Percentiles rank a stretch among this genome's conserved stretches.
These are phyloP conservation scores for Dicrostonyx torquatus DNA, from an alignment of 2,797 vertebrate species.

Conservation along the genomic window DNA sequence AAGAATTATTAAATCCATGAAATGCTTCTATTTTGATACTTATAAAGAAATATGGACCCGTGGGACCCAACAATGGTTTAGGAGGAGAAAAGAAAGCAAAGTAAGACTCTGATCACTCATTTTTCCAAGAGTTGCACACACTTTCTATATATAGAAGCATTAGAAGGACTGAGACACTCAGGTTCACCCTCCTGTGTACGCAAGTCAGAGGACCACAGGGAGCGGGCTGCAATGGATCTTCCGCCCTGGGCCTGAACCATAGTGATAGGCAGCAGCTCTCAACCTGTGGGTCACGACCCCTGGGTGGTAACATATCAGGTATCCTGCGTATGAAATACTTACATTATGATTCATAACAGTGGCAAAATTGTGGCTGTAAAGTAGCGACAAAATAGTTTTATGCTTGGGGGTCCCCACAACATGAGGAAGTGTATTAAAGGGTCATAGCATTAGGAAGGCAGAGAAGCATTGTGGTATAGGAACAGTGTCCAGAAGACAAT, in stretches of 20 bases:
- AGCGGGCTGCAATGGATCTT: background rate
- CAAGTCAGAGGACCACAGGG: background rate
- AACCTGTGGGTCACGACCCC: background rate
- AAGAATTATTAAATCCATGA: background rate
- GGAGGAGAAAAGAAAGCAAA: background rate
- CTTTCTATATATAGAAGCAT: too few species aligned
- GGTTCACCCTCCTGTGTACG: too few species aligned
- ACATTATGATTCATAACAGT: too few species aligned
- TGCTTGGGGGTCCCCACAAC: background rate
- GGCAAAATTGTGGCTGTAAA: background rate
- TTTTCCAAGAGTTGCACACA: background rate
- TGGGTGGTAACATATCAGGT: too few species aligned
- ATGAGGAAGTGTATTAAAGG: too few species aligned
- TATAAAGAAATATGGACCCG: background rate
- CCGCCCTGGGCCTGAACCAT: background rate
- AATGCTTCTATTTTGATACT: constrained; percentile 33
- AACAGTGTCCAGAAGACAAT: background rate
- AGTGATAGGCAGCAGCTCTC: background rate
- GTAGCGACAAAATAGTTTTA: background rate
- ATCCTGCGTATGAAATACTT: background rate
- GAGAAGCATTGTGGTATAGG: background rate
- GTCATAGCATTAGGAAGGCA: background rate
- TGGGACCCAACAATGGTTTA: background rate
- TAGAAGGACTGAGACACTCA: too few species aligned
- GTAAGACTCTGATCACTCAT: background rate